Evolutionary conservation across 2,797 vertebrate species (phyloP).

Genomic region (Oryzias dopingdopingensis): DNA sequence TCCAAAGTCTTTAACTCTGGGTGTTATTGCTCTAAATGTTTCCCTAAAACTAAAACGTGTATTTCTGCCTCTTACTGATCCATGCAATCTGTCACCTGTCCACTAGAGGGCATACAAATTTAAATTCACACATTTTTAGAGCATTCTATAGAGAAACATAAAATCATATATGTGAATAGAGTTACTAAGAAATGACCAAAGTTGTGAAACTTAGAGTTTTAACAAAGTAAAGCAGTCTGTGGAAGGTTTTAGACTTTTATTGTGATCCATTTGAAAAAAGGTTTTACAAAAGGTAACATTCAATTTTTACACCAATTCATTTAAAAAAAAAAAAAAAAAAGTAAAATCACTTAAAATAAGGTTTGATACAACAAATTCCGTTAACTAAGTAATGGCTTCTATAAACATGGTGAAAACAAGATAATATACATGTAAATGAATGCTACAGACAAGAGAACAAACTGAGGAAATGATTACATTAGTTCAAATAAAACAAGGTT

Average conservation of each 20-base stretch:
- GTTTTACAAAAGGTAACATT: slow-evolving; percentile 98
- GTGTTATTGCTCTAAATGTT: no score
- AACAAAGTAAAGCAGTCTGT: slow-evolving; percentile 30
- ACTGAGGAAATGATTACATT: slow-evolving; percentile 88
- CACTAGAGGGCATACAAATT: no score
- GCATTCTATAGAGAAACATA: no score
- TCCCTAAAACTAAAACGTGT: no score
- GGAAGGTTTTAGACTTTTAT: slow-evolving; percentile 94
- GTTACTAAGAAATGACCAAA: no score
- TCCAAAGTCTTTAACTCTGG: no score
- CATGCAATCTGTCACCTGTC: no score
- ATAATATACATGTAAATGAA: slow-evolving; percentile 91
- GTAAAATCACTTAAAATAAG: slow-evolving; percentile 93
- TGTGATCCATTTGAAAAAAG: slow-evolving; percentile 97
- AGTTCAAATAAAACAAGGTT: slow-evolving; percentile 90
- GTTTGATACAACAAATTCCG: slow-evolving; percentile 93
- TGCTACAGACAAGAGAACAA: slow-evolving; percentile 66
- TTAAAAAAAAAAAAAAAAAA: slow-evolving; percentile 54
- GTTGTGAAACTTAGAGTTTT: no score
- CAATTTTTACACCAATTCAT: slow-evolving; percentile 93
- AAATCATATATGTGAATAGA: no score
- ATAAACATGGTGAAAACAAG: slow-evolving; percentile 89
- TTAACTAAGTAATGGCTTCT: slow-evolving; percentile 95
- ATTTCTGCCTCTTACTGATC: no score
- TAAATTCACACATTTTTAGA: no score